Percentiles rank a stretch among this genome's conserved stretches.
phyloP scores from a whole-genome alignment of 1,140 invertebrate species.

The Aplysia californica region DNA sequence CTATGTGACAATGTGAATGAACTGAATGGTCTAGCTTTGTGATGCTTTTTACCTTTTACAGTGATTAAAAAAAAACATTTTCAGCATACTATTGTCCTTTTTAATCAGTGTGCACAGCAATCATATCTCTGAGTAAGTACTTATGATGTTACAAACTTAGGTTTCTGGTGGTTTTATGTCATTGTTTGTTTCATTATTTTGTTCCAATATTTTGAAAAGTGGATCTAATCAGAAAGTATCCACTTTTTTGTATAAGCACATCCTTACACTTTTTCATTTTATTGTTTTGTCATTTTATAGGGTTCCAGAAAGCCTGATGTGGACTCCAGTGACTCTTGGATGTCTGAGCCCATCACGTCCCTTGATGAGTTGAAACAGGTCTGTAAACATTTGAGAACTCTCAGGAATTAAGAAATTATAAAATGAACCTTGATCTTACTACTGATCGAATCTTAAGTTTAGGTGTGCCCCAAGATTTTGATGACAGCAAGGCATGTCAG shows the following conservation, averaged over 20 bases:
- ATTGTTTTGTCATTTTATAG: background rate
- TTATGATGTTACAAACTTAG: background rate
- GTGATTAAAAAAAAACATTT: too few relatives aligned
- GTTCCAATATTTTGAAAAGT: background rate
- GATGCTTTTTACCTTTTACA: too few relatives aligned
- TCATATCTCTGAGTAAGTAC: background rate
- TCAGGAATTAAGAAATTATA: too few relatives aligned
- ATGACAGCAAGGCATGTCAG: background rate
- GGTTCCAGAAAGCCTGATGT: slow-evolving; percentile 9
- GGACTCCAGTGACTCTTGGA: slow-evolving; percentile 32
- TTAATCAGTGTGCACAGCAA: background rate
- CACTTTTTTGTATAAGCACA: too few relatives aligned
- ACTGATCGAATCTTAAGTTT: background rate
- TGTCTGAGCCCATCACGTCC: slow-evolving; percentile 71
- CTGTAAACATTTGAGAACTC: too few relatives aligned
- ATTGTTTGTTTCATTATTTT: background rate
- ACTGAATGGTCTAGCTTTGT: too few relatives aligned
- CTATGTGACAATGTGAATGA: too few relatives aligned
- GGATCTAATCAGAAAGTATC: too few relatives aligned
- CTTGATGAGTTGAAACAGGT: slow-evolving; percentile 71
- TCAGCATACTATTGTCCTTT: too few relatives aligned
- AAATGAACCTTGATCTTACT: too few relatives aligned
- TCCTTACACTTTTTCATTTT: background rate
- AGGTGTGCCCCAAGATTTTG: background rate
- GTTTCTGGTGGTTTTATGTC: background rate